Conservation (phyloP, 2,888 invertebrate species). For the Rhagium mordax region DNA sequence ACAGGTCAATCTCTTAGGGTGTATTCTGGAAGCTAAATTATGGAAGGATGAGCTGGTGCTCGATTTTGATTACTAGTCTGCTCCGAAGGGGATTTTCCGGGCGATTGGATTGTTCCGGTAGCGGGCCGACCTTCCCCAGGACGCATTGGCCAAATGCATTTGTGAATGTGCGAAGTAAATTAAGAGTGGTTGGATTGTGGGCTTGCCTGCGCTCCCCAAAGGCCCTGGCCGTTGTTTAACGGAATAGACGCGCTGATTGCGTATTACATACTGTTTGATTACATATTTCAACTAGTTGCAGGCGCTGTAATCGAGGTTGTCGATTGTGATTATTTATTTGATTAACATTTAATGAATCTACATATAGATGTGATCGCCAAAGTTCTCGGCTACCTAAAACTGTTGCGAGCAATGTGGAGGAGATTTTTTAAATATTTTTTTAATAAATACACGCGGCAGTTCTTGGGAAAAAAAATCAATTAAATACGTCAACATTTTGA, state of each 20-base stretch:
- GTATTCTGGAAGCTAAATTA: too few relatives aligned
- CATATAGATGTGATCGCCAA: too few relatives aligned
- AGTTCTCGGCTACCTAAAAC: too few relatives aligned
- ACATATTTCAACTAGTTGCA: not conserved
- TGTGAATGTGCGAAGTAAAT: slow-evolving; percentile 18
- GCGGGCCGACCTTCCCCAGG: not conserved
- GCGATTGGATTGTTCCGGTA: not conserved
- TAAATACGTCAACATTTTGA: too few relatives aligned
- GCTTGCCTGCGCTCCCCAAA: not conserved
- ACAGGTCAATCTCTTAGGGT: too few relatives aligned
- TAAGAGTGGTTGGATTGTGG: slow-evolving; percentile 13
- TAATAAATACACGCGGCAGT: too few relatives aligned
- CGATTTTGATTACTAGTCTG: not conserved
- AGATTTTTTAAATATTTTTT: too few relatives aligned
- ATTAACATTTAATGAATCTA: not conserved
- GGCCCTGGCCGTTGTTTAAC: not conserved
- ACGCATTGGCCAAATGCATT: slow-evolving; percentile 6
- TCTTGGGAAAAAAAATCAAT: too few relatives aligned
- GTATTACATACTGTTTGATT: not conserved
- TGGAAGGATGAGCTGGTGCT: not conserved
- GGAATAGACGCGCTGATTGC: not conserved
- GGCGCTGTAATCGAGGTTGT: not conserved
- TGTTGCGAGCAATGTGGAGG: too few relatives aligned
- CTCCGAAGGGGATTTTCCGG: not conserved
- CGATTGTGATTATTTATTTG: not conserved